Evolutionary conservation across 2,113 vertebrate species (phyloP), one percentile per base, ranked within the genome.

Genomic region (Neolamprologus fasciatus): DNA sequence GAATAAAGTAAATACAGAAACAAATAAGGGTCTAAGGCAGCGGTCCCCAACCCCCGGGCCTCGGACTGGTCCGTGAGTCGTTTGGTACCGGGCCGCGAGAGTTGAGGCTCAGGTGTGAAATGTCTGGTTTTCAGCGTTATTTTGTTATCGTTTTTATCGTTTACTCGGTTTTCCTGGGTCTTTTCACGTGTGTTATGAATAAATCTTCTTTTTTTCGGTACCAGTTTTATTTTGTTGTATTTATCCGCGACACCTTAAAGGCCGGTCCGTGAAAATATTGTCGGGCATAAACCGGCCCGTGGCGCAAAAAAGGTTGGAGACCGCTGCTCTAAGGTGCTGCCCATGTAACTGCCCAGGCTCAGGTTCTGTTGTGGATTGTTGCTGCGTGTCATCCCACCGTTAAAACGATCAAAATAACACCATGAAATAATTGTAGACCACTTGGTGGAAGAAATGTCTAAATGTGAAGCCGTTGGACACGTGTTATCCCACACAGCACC

Each of bases 51-150:
- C 5, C 40, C 40, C 12, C 5, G 5, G 40, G 12, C 9, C 35
- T 37, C 35, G 8, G 7, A 31, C 31, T 1, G 28, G 28, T 31
- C 35, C 4, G 3, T 8, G 3, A 35, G 35, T 40, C 10, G 5
- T 40, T 42, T 6, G 40, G 40, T 42, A 42, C 40, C 0, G 12
- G 40, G 5, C 40, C 40, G 5, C 1, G 0, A 6, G 5, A 45
- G 42, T 45, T 45, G 6, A 45, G 42, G 13, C 42, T 45, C 42
- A 7, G 42, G 42, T 7, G 12, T 45, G 12, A 45, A 45, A 45
- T 45, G 42, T 45, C 0, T 42, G 9, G 37, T 40, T 40, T 40
- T 12, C 40, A 42, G 11, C 0, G 3, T 42, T 42, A 42, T 42
- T 42, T 42, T 42, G 40, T 42, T 42, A 13, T 1, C 0, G 40